Percentiles rank a stretch among this genome's conserved stretches.
phyloP scores from a whole-genome alignment of 2,113 vertebrate genomes.

The Notothenia coriiceps region DNA sequence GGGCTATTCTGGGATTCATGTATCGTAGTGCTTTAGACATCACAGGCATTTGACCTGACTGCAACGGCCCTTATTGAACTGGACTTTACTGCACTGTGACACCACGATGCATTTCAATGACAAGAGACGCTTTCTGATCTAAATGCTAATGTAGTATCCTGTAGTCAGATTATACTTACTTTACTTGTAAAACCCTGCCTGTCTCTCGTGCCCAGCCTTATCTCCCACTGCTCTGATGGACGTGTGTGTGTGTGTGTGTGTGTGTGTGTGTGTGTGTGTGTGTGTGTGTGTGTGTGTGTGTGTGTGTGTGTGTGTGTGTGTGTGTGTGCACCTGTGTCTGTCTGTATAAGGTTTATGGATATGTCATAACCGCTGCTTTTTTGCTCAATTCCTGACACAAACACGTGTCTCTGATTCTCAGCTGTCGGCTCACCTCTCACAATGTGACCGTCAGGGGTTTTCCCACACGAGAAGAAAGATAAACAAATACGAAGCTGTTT shows the following conservation, averaged over 20 bases:
- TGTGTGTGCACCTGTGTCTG: background rate
- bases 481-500: conserved; percentile 19
- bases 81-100: conserved; percentile 60
- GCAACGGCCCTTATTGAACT: conserved; percentile 48
- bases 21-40: conserved; percentile 34
- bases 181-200: conserved; percentile 50
- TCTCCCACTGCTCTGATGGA: conserved; percentile 58
- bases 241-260: conserved; percentile 10
- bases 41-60: conserved; percentile 53
- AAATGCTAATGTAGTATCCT: conserved; percentile 73
- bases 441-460: conserved; percentile 4
- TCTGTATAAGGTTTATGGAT: conserved; percentile 28
- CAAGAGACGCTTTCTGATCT: conserved; percentile 60
- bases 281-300: background rate
- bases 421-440: conserved; percentile 5
- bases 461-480: background rate
- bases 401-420: conserved; percentile 10
- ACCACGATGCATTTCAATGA: conserved; percentile 58
- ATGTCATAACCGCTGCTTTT: conserved; percentile 51
- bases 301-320: background rate
- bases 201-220: conserved; percentile 56
- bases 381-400: conserved; percentile 37
- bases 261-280: background rate
- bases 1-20: conserved; percentile 53
- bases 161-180: conserved; percentile 62